Conservation (phyloP, 2,113 vertebrate genomes). For the Rhynchomys soricoides region DNA sequence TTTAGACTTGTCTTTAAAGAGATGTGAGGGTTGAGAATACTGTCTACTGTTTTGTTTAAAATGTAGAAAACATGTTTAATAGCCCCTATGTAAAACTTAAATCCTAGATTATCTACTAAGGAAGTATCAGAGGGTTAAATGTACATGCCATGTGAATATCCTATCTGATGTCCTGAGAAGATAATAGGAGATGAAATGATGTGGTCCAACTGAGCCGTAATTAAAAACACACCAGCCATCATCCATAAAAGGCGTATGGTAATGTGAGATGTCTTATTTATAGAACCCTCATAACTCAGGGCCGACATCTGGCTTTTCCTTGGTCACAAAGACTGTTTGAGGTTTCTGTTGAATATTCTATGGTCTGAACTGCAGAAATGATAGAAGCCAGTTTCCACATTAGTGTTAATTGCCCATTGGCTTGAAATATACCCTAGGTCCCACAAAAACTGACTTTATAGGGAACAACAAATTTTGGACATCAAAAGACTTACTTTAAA, state of each 20-base stretch:
- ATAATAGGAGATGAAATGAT: conserved; percentile 62
- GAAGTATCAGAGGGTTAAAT: conserved; percentile 60
- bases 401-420: conserved; percentile 1
- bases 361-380: not conserved
- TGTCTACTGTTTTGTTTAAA: conserved; percentile 52
- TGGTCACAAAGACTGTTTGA: conserved; percentile 51
- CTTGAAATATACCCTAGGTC: not conserved
- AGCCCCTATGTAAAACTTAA: conserved; percentile 62
- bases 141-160: conserved; percentile 37
- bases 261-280: conserved; percentile 60
- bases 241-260: conserved; percentile 66
- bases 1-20: conserved; percentile 54
- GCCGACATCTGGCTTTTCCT: conserved; percentile 35
- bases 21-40: conserved; percentile 39
- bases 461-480: not conserved
- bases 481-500: conserved; percentile 67
- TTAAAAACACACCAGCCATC: conserved; percentile 79
- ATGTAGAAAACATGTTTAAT: conserved; percentile 61
- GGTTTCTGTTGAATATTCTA: conserved; percentile 42
- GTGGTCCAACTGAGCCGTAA: conserved; percentile 73
- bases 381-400: conserved; percentile 60
- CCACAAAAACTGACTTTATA: not conserved
- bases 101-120: conserved; percentile 67
- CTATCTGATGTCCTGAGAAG: conserved; percentile 67
- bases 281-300: conserved; percentile 59